Percentiles rank a stretch among this genome's conserved stretches.
Evolutionary conservation across 2,113 vertebrate genomes (phyloP).

Genomic region (Mastomys coucha): DNA sequence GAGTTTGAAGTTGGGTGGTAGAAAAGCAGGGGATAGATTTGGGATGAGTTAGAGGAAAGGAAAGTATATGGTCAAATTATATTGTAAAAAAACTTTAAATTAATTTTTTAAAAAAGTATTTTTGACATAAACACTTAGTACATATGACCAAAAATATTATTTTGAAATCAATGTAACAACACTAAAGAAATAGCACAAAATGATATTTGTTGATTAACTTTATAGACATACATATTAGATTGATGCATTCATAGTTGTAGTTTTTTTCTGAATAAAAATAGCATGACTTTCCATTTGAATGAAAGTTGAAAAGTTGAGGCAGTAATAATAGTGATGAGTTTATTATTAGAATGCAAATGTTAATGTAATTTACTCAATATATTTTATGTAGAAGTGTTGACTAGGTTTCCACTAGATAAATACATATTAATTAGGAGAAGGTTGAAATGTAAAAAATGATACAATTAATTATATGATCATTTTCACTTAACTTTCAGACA

Average conservation of each 20-base stretch:
- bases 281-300: neutral
- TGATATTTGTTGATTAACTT: neutral
- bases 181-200: neutral
- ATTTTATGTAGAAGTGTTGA: neutral
- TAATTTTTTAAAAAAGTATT: neutral
- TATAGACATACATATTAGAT: neutral
- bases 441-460: fast-evolving
- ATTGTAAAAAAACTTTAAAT: neutral
- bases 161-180: neutral
- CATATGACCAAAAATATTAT: neutral
- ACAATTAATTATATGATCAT: neutral
- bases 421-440: neutral
- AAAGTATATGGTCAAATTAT: neutral
- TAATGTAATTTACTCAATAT: neutral
- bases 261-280: neutral
- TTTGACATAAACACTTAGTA: neutral
- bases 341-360: neutral
- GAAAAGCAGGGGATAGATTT: neutral
- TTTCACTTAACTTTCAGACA: conserved; percentile 84
- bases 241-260: neutral
- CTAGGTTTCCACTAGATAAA: neutral
- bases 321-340: neutral
- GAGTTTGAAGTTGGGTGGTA: neutral
- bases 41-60: neutral
- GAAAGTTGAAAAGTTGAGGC: neutral